Evolutionary conservation across 2,888 invertebrate genomes (phyloP).

Genomic region (Pheosia tremula): DNA sequence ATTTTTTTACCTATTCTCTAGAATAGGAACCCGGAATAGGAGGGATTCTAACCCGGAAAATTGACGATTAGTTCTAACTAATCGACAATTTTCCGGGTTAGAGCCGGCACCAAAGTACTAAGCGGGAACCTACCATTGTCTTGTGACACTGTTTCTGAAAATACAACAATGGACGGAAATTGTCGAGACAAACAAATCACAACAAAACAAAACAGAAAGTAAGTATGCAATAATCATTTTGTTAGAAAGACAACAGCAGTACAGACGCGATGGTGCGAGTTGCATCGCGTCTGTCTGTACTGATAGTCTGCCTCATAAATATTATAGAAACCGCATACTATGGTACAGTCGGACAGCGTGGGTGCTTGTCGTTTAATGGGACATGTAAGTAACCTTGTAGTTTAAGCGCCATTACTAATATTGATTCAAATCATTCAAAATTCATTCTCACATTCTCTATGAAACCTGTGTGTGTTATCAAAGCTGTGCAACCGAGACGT

Average conservation of each 20-base stretch:
- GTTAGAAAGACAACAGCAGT: conserved; percentile 1
- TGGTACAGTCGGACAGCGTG: conserved; percentile 53
- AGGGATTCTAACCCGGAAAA: too few relatives aligned
- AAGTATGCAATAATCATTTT: conserved; percentile 2
- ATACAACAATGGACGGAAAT: conserved; percentile 3
- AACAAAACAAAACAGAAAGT: not conserved
- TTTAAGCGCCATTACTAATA: not conserved
- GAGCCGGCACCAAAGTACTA: not conserved
- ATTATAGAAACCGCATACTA: conserved; percentile 53
- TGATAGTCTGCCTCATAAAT: conserved; percentile 42
- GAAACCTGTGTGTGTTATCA: too few relatives aligned
- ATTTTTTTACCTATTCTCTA: too few relatives aligned
- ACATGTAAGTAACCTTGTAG: conserved; percentile 61
- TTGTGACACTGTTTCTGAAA: conserved; percentile 2
- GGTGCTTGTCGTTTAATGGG: conserved; percentile 63
- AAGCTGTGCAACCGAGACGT: too few relatives aligned
- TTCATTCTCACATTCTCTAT: too few relatives aligned
- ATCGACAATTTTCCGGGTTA: too few relatives aligned
- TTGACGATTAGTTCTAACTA: too few relatives aligned
- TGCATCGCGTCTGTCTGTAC: conserved; percentile 11
- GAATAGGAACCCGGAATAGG: too few relatives aligned
- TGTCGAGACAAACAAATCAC: not conserved
- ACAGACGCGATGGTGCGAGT: conserved; percentile 31
- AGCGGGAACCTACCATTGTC: not conserved
- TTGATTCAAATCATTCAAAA: too few relatives aligned